These are phyloP conservation scores for Elegia similella DNA, from an alignment of 2,888 invertebrate genomes.

Conservation along the genomic window DNA sequence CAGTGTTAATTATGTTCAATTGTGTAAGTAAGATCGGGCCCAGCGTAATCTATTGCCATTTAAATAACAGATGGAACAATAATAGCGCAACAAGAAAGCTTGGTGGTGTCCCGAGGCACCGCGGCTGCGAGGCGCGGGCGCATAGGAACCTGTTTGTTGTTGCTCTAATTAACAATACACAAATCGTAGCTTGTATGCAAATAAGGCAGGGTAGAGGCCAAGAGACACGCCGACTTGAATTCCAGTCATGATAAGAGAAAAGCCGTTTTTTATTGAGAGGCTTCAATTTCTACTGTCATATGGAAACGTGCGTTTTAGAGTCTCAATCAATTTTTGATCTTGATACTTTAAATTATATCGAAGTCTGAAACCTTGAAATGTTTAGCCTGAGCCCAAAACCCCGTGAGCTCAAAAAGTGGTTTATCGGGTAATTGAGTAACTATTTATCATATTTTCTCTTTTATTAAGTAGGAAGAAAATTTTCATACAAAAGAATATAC, in stretches of 20 bases:
- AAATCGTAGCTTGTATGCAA: slow-evolving; percentile 81
- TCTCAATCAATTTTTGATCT: slow-evolving; percentile 15
- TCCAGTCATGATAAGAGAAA: slow-evolving; percentile 44
- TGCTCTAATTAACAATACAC: slow-evolving; percentile 82
- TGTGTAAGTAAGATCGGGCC: slow-evolving; percentile 58
- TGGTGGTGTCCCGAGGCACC: slow-evolving; percentile 44
- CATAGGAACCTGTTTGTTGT: slow-evolving; percentile 66
- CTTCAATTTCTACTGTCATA: slow-evolving; percentile 38
- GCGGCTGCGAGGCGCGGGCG: slow-evolving; percentile 34
- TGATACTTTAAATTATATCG: slow-evolving; percentile 20
- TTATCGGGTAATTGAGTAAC: no score
- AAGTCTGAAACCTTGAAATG: no score
- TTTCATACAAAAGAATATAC: no score
- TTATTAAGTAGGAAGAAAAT: no score
- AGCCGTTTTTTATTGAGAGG: slow-evolving; percentile 44
- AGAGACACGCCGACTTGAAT: slow-evolving; percentile 37
- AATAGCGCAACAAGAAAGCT: slow-evolving; percentile 69
- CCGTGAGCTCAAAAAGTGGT: no score
- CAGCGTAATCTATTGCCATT: slow-evolving; percentile 71
- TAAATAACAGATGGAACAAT: slow-evolving; percentile 78
- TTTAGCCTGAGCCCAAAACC: no score
- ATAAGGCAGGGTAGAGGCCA: slow-evolving; percentile 55
- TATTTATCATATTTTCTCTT: no score
- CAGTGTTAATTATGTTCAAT: slow-evolving; percentile 73
- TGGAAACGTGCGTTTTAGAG: slow-evolving; percentile 24